These are phyloP conservation scores for Crematogaster levior DNA, from an alignment of 2,888 invertebrate genomes.

Conservation along the genomic window DNA sequence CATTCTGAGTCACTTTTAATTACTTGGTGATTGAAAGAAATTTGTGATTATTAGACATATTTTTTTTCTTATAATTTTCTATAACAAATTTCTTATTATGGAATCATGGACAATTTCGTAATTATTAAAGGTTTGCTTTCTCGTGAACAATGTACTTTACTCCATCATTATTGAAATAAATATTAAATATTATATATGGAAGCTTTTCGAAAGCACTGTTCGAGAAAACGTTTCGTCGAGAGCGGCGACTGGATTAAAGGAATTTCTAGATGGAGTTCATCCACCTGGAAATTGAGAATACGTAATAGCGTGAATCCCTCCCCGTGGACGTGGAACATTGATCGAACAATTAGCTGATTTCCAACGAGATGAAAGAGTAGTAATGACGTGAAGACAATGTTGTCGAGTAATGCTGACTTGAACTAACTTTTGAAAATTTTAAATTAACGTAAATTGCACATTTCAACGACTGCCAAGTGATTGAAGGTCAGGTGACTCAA, in stretches of 20 bases:
- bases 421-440: slow-evolving; percentile 74
- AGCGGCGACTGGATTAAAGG: slow-evolving; percentile 44
- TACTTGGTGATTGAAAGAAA: too few relatives aligned
- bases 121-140: not conserved
- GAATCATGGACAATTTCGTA: not conserved
- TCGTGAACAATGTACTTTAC: not conserved
- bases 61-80: not conserved
- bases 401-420: slow-evolving; percentile 52
- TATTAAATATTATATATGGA: slow-evolving; percentile 25
- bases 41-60: too few relatives aligned
- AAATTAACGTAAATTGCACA: slow-evolving; percentile 72
- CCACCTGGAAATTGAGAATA: slow-evolving; percentile 50
- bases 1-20: too few relatives aligned
- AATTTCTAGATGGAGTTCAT: slow-evolving; percentile 33
- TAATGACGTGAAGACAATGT: slow-evolving; percentile 23
- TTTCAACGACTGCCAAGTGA: too few relatives aligned
- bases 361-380: slow-evolving; percentile 40
- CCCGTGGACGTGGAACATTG: slow-evolving; percentile 27
- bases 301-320: slow-evolving; percentile 31
- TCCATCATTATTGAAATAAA: slow-evolving; percentile 13
- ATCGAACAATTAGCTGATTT: slow-evolving; percentile 56
- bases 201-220: too few relatives aligned
- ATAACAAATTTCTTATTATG: not conserved
- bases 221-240: slow-evolving; percentile 13
- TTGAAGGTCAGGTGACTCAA: too few relatives aligned